Evolutionary conservation across 2,113 vertebrate genomes (phyloP), one percentile per base, ranked within the genome.

Genomic region (Gnathonemus echidnorhynchus): DNA sequence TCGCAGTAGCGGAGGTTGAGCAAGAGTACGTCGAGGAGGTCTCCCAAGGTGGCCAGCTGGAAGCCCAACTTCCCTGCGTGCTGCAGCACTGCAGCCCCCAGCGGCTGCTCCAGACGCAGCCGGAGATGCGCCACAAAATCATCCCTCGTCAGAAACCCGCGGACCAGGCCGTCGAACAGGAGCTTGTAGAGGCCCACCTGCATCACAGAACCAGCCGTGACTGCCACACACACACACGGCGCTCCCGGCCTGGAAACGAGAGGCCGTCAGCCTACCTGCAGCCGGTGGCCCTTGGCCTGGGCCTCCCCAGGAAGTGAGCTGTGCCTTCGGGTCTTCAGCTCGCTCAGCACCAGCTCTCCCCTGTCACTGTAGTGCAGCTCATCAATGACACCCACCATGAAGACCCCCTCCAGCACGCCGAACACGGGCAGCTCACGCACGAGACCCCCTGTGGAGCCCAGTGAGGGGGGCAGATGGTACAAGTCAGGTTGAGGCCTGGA

Each of bases 371-470:
- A 95, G 88, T 90, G 90, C 42, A 97, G 89, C 88, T 96, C 95
- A 92, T 97, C 96, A 24, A 96, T 94, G 48, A 96, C 90, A 5
- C 95, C 95, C 52, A 92, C 93, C 80, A 96, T 13, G 56, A 94
- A 94, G 45, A 96, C 86, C n/a, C 93, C 95, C 52, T 96, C 95
- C 19, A 95, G 91, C 85, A 96, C 93, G 56, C 95, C 95, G 89
- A 96, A 97, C 50, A 97, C 95, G 1, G 96, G 96, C 62, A 96
- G 94, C 91, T 97, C 96, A 66, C 95, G 92, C 48, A 96, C 92
- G 21, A 84, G 19, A 15, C 93, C 91, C 84, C 95, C 95, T 95
- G 88, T 42, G 58, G 85, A 46, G 84, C 31, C 77, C 24, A 39
- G 17, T 50, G 70, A 58, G 8, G 13, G 19, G 7, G 3, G 17